These are phyloP conservation scores for Epizoanthus scotinus DNA, from an alignment of 92 coral and sea anemone species.

Conservation along the genomic window DNA sequence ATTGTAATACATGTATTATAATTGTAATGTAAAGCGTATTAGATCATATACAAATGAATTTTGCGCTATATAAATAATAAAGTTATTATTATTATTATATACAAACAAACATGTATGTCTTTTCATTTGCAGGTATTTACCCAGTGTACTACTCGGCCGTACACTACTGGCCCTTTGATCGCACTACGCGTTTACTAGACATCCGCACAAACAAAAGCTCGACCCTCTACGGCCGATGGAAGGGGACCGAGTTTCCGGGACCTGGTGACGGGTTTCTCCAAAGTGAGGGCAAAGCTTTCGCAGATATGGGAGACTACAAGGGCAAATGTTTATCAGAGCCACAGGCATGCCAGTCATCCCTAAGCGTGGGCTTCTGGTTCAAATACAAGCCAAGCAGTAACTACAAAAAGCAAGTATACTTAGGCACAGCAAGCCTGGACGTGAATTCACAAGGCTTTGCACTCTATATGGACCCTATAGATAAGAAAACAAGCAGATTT, in stretches of 20 bases:
- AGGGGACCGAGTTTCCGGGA: constrained; percentile 45
- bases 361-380: constrained; percentile 79
- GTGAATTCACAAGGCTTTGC: constrained; percentile 57
- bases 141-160: constrained; percentile 43
- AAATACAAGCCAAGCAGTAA: constrained; percentile 43
- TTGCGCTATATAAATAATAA: no score
- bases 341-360: constrained; percentile 38
- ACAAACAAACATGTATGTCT: no score
- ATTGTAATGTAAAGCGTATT: no score
- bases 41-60: no score
- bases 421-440: constrained; percentile 60
- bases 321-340: constrained; percentile 73
- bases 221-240: constrained; percentile 46
- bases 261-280: constrained; percentile 63
- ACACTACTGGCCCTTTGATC: constrained; percentile 81
- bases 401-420: constrained; percentile 46
- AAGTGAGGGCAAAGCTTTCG: constrained; percentile 49
- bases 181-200: constrained; percentile 48
- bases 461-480: constrained; percentile 54
- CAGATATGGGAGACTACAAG: constrained; percentile 60
- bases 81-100: no score
- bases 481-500: constrained; percentile 40
- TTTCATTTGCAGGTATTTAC: constrained; percentile 7
- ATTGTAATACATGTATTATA: no score
- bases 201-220: constrained; percentile 57